Evolutionary conservation across 53 echinoderm and acorn worm species (phyloP).

Genomic region (Temnopleurus reevesii): DNA sequence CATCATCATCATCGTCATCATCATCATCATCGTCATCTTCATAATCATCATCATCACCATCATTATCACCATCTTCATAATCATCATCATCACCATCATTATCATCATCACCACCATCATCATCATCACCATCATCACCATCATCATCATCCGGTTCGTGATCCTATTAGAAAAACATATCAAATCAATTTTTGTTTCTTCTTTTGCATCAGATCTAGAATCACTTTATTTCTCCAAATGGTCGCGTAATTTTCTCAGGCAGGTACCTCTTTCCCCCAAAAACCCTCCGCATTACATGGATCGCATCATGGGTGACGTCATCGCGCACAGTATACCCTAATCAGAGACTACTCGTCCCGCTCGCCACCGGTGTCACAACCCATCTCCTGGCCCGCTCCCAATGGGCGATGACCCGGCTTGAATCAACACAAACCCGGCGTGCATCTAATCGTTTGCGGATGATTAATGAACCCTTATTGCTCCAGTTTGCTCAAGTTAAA

Average conservation of each 20-base stretch:
- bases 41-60: no score
- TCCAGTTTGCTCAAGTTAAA: constrained; percentile 56
- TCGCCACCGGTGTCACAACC: constrained; percentile 29
- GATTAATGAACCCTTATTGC: constrained; percentile 54
- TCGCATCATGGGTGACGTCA: no score
- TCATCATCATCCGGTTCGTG: no score
- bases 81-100: constrained; percentile 16
- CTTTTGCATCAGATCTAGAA: no score
- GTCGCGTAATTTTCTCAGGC: no score
- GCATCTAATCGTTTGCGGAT: constrained; percentile 55
- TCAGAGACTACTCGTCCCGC: not conserved
- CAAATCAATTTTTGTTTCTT: no score
- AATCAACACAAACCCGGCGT: constrained; percentile 47
- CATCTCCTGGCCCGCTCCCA: not conserved
- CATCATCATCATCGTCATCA: constrained; percentile 15
- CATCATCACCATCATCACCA: not conserved
- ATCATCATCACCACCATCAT: not conserved
- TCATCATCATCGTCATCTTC: constrained; percentile 21
- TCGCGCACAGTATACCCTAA: no score
- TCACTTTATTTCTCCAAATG: no score
- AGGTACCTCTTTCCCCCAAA: no score
- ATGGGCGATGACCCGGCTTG: constrained; percentile 48
- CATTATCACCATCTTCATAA: no score
- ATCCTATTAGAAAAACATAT: not conserved
- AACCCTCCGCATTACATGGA: no score